Conservation (phyloP, 2,797 vertebrate species). For the Rhynchonycteris naso region DNA sequence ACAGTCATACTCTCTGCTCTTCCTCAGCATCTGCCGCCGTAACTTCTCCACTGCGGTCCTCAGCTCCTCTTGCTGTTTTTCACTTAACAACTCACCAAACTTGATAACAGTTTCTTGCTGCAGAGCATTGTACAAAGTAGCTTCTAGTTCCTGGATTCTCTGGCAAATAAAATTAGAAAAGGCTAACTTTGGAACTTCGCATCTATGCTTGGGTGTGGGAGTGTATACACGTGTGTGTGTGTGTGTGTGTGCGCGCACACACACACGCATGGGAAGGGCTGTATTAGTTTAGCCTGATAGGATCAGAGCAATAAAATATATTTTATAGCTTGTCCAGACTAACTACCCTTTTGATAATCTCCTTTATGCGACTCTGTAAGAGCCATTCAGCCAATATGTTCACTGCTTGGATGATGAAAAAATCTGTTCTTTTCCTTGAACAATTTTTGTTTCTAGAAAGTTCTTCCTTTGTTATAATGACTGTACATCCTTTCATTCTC, state of each 20-base stretch:
- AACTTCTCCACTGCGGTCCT: slow-evolving; percentile 96
- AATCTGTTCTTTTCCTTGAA: not conserved
- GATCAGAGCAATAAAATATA: not conserved
- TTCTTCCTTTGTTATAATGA: not conserved
- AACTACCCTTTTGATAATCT: not conserved
- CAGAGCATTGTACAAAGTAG: slow-evolving; percentile 97
- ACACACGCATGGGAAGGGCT: not conserved
- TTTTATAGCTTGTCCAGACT: not conserved
- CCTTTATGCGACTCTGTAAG: not conserved
- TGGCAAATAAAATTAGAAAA: slow-evolving; percentile 86
- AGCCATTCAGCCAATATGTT: not conserved
- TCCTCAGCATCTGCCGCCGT: slow-evolving; percentile 97
- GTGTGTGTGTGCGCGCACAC: not conserved
- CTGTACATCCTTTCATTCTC: not conserved
- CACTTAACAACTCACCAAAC: slow-evolving; percentile 94
- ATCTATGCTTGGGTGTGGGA: not conserved
- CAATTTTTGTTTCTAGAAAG: slow-evolving; percentile 1
- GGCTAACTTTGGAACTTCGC: slow-evolving; percentile 72
- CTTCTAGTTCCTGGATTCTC: slow-evolving; percentile 99
- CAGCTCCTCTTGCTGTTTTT: slow-evolving; percentile 96
- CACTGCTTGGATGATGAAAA: not conserved
- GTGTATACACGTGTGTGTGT: too few species aligned
- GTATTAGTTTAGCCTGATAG: not conserved
- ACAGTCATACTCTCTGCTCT: slow-evolving; percentile 98
- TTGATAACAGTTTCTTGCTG: slow-evolving; percentile 99